Conservation (phyloP, 2,797 vertebrate genomes). For the Poeciliopsis paucimaculata region DNA sequence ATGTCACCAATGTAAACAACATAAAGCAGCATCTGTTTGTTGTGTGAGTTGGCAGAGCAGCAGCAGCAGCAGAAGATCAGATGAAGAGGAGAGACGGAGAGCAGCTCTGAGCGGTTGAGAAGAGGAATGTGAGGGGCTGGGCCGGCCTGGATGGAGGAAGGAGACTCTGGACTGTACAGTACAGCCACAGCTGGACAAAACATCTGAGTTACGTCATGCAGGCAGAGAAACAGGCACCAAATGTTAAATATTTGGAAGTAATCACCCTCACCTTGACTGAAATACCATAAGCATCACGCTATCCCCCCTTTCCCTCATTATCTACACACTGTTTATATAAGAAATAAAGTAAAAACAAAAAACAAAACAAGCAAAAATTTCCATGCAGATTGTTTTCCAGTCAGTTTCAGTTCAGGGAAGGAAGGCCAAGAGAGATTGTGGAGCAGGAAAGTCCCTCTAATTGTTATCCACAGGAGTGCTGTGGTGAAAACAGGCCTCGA, state of each 20-base stretch:
- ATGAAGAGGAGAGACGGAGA: conserved; percentile 36
- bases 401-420: conserved; percentile 36
- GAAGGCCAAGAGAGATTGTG: conserved; percentile 30
- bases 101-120: conserved; percentile 38
- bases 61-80: conserved; percentile 4
- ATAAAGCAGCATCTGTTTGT: conserved; percentile 37
- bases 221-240: conserved; percentile 3
- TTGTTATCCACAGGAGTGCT: conserved; percentile 48
- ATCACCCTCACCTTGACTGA: background rate
- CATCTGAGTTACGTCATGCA: conserved; percentile 42
- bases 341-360: background rate
- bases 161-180: conserved; percentile 37
- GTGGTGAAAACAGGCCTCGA: conserved; percentile 32
- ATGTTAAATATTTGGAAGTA: background rate
- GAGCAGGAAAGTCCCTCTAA: conserved; percentile 46
- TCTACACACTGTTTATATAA: background rate
- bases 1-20: conserved; percentile 54
- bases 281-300: background rate
- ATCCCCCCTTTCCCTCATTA: background rate
- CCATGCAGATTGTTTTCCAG: background rate
- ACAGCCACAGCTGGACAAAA: conserved; percentile 70
- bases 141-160: conserved; percentile 28
- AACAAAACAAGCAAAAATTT: conserved; percentile 2
- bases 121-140: conserved; percentile 55
- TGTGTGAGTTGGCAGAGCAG: conserved; percentile 5